phyloP scores from a whole-genome alignment of 2,797 vertebrate genomes.

The Galagoides demidoff region DNA sequence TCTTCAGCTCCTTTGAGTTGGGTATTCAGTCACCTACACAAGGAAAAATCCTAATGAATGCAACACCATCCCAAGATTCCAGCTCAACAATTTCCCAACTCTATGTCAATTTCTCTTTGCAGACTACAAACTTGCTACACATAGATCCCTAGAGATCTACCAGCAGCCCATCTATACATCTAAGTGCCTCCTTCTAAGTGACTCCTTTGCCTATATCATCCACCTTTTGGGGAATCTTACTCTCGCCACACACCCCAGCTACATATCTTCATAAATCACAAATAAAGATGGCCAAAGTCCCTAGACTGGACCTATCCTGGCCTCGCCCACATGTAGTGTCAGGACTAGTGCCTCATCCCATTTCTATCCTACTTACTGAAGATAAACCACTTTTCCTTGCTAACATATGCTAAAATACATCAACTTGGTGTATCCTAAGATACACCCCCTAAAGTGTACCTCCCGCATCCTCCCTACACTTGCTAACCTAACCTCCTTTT shows the following conservation, averaged over 20 bases:
- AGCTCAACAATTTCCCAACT: neutral
- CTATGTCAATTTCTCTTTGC: neutral
- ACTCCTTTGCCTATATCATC: neutral
- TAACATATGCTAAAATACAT: conserved; percentile 6
- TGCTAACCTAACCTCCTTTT: neutral
- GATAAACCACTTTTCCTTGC: neutral
- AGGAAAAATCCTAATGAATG: conserved; percentile 12
- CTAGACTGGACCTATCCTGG: neutral
- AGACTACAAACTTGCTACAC: neutral
- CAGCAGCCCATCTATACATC: neutral
- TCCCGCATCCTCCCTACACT: neutral
- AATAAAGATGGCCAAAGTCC: neutral
- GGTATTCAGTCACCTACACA: neutral
- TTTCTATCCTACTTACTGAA: conserved; percentile 3
- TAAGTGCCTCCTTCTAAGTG: neutral
- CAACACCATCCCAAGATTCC: neutral
- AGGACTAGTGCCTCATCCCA: neutral
- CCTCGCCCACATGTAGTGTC: neutral
- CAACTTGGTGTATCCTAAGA: neutral
- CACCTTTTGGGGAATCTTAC: neutral
- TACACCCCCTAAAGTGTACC: neutral
- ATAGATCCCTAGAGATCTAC: neutral
- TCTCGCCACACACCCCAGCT: neutral
- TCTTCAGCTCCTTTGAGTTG: neutral
- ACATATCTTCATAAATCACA: neutral